phyloP scores from a whole-genome alignment of 2,888 invertebrate genomes.

The Phortica magna region DNA sequence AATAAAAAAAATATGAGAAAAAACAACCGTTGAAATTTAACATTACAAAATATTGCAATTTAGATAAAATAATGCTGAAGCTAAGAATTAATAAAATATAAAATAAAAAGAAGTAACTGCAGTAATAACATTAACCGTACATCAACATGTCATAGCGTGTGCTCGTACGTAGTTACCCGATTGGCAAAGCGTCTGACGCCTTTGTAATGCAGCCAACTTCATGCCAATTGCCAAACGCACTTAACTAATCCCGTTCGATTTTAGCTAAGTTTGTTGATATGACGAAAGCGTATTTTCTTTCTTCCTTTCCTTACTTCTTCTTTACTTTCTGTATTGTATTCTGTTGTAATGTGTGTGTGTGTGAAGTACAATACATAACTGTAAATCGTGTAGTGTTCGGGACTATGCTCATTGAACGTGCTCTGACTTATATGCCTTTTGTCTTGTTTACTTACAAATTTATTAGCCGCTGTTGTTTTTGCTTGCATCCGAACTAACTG shows the following conservation, averaged over 20 bases:
- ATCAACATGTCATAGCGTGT: too few species aligned
- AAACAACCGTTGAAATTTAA: conserved; percentile 8
- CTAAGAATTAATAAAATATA: too few species aligned
- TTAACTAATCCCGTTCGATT: conserved; percentile 1
- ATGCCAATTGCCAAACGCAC: not conserved
- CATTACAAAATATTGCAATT: too few species aligned
- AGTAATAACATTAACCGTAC: too few species aligned
- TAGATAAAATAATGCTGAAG: too few species aligned
- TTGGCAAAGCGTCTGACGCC: not conserved
- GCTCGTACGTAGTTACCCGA: too few species aligned
- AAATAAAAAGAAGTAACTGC: too few species aligned
- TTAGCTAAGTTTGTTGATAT: conserved; percentile 63
- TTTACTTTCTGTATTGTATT: not conserved
- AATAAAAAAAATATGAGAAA: not conserved
- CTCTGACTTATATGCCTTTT: conserved; percentile 14
- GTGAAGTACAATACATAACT: too few species aligned
- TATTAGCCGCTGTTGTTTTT: not conserved
- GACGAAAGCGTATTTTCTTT: conserved; percentile 50
- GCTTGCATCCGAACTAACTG: conserved; percentile 14
- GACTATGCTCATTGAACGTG: conserved; percentile 42
- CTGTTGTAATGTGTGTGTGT: not conserved
- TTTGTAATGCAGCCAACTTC: not conserved
- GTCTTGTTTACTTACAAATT: not conserved
- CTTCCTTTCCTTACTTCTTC: not conserved
- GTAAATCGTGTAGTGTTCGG: conserved; percentile 38